Evolutionary conservation across 2,113 vertebrate species (phyloP).

Genomic region (Acinonyx jubatus): DNA sequence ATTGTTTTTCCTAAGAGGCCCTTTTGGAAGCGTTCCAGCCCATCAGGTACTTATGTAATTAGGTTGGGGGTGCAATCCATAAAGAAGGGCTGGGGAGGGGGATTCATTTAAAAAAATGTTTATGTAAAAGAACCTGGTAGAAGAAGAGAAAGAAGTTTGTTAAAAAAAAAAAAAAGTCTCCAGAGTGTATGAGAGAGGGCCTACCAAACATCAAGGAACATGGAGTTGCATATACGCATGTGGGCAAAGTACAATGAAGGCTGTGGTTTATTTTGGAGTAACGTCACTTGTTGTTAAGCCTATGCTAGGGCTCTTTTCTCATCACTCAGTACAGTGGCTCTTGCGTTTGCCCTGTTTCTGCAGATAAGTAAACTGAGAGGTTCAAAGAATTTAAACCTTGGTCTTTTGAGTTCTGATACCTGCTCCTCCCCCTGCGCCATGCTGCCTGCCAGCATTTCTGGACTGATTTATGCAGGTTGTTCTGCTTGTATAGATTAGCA

Average conservation of each 20-base stretch:
- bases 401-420: not conserved
- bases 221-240: not conserved
- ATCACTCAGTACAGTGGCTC: rapidly evolving
- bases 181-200: not conserved
- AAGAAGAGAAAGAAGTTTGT: not conserved
- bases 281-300: not conserved
- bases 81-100: conserved; percentile 47
- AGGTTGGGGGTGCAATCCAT: conserved; percentile 67
- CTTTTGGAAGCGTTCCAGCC: conserved; percentile 77
- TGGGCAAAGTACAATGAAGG: not conserved
- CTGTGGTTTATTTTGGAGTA: not conserved
- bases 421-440: not conserved
- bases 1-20: conserved; percentile 78
- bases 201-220: not conserved
- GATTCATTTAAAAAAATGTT: conserved; percentile 55
- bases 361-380: not conserved
- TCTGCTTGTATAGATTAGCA: not conserved
- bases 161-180: not conserved
- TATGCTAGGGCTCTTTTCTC: not conserved
- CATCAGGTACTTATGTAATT: conserved; percentile 79
- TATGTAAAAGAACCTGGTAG: conserved; percentile 49
- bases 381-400: not conserved
- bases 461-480: not conserved
- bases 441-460: not conserved
- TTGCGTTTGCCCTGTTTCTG: not conserved